phyloP scores from a whole-genome alignment of 2,888 invertebrate species.

The Serripes groenlandicus region DNA sequence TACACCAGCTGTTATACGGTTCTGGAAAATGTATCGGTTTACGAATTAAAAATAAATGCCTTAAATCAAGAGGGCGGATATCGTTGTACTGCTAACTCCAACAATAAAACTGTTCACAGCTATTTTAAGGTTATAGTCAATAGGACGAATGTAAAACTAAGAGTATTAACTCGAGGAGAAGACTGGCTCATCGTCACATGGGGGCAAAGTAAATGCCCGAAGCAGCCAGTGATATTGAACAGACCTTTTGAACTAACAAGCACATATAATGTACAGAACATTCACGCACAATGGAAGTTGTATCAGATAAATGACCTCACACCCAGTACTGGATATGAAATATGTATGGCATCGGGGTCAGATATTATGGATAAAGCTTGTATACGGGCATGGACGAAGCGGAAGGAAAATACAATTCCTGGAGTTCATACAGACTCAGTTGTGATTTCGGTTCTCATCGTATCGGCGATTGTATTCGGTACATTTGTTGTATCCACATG shows the following conservation, averaged over 20 bases:
- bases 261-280: not conserved
- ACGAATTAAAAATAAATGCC: slow-evolving; percentile 11
- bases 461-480: not conserved
- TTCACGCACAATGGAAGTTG: not conserved
- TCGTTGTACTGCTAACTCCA: slow-evolving; percentile 2
- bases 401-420: not conserved
- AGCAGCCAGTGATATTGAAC: not conserved
- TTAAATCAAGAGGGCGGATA: slow-evolving; percentile 11
- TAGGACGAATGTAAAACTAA: not conserved
- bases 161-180: slow-evolving; percentile 3
- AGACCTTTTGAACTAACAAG: not conserved
- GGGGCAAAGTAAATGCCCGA: slow-evolving; percentile 1
- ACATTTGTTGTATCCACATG: slow-evolving; percentile 5
- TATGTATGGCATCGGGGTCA: slow-evolving; percentile 5
- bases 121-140: slow-evolving; percentile 1
- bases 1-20: not conserved
- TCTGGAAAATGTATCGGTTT: not conserved
- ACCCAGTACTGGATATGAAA: slow-evolving; percentile 16
- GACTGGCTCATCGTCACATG: slow-evolving; percentile 14
- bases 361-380: slow-evolving; percentile 5
- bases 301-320: not conserved
- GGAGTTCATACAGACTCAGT: slow-evolving; percentile 14
- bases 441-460: not conserved
- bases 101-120: not conserved
- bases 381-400: slow-evolving; percentile 6